Percentiles rank a stretch among this genome's conserved stretches.
Conservation (phyloP, 2,797 vertebrate genomes). For the Microctenopoma steveboyesi region DNA sequence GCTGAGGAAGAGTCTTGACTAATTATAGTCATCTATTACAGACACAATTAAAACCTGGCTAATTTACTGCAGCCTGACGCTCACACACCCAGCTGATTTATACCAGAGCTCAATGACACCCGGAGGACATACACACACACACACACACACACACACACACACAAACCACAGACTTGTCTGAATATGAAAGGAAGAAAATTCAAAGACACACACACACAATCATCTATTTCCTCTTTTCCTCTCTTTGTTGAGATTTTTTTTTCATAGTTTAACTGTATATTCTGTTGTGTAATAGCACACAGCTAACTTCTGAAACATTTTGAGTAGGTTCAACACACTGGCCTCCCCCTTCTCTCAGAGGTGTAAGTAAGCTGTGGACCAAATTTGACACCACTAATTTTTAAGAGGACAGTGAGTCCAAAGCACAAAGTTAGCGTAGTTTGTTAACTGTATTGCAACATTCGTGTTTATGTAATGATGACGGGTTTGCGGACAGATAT, state of each 20-base stretch:
- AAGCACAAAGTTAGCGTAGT: not conserved
- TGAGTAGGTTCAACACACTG: too few species aligned
- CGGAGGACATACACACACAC: slow-evolving; percentile 70
- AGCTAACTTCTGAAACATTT: not conserved
- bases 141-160: slow-evolving; percentile 11
- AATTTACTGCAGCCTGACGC: slow-evolving; percentile 78
- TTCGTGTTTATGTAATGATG: not conserved
- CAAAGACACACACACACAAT: slow-evolving; percentile 11
- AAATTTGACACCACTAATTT: not conserved
- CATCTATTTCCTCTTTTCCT: not conserved
- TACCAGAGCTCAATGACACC: slow-evolving; percentile 80
- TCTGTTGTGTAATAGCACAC: not conserved
- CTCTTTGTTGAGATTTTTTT: slow-evolving; percentile 20
- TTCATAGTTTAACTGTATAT: not conserved
- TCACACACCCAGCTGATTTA: slow-evolving; percentile 81
- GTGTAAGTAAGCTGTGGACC: too few species aligned
- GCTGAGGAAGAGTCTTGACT: slow-evolving; percentile 81
- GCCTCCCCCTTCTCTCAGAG: too few species aligned
- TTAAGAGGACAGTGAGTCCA: not conserved
- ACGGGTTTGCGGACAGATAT: not conserved
- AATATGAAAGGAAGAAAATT: slow-evolving; percentile 5
- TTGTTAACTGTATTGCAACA: not conserved
- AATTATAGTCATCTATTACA: slow-evolving; percentile 83
- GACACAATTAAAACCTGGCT: slow-evolving; percentile 83
- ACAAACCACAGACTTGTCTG: slow-evolving; percentile 7